Conservation (phyloP, 2,113 vertebrate genomes). For the Ptyas mucosa region DNA sequence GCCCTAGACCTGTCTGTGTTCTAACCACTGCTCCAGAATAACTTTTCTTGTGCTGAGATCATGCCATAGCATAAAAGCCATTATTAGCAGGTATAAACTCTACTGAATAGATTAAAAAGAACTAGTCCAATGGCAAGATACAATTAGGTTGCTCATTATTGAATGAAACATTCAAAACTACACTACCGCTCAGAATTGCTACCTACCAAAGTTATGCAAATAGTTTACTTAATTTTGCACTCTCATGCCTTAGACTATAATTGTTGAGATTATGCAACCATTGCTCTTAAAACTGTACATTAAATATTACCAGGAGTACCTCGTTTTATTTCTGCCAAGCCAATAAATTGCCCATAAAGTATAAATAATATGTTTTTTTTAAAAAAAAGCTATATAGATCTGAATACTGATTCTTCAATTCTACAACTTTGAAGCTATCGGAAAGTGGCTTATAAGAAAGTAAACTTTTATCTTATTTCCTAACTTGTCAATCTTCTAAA, state of each 20-base stretch:
- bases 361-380: neutral
- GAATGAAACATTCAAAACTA: neutral
- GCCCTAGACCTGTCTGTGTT: neutral
- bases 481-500: neutral
- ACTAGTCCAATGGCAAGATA: neutral
- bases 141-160: neutral
- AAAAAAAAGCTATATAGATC: neutral
- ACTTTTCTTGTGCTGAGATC: neutral
- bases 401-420: neutral
- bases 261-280: neutral
- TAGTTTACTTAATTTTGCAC: neutral
- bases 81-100: neutral
- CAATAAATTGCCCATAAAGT: neutral
- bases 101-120: neutral
- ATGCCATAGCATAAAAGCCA: neutral
- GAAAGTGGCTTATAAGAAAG: neutral
- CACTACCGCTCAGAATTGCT: neutral
- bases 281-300: neutral
- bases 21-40: neutral
- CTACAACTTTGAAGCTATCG: neutral
- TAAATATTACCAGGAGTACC: neutral
- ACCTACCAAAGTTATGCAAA: neutral
- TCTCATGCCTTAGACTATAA: neutral
- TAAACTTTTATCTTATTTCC: neutral
- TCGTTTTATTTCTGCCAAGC: neutral